A percentile compares a stretch with the other conserved stretches of the same genome.
These are phyloP conservation scores for Bombus ignitus DNA, from an alignment of 1,140 invertebrate genomes.

Conservation along the genomic window DNA sequence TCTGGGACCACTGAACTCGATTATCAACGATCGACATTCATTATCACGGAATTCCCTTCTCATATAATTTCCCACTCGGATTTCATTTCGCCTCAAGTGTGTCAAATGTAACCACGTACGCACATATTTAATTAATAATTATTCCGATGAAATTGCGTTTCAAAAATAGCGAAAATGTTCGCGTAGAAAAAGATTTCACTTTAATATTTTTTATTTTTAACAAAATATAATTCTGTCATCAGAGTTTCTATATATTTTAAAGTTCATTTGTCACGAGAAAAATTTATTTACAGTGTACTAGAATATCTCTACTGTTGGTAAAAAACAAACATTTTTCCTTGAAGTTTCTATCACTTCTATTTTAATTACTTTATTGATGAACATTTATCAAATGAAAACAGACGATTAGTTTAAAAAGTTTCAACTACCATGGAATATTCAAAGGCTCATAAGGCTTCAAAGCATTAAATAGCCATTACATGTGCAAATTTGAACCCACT, in stretches of 20 bases:
- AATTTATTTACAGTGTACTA: neutral
- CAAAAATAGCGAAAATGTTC: neutral
- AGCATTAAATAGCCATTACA: conserved; percentile 25
- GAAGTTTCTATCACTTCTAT: neutral
- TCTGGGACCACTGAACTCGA: conserved; percentile 64
- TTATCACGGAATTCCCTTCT: conserved; percentile 49
- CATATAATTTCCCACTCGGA: neutral
- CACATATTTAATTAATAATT: neutral
- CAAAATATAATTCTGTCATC: no score
- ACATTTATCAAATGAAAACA: neutral
- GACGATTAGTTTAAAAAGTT: neutral
- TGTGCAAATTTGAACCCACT: conserved; percentile 19
- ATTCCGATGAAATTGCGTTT: neutral
- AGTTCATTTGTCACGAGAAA: neutral
- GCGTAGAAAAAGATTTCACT: neutral
- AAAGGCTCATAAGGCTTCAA: neutral
- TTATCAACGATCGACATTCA: conserved; percentile 63
- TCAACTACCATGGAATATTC: no score
- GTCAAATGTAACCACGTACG: neutral
- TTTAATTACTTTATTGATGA: neutral
- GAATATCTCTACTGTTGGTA: no score
- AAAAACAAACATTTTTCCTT: neutral
- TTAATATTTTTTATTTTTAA: neutral
- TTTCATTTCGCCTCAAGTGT: neutral
- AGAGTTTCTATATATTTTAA: neutral